Evolutionary conservation across 2,888 invertebrate species (phyloP), one percentile per base, ranked within the genome.

Genomic region (Strigamia transsilvanica): DNA sequence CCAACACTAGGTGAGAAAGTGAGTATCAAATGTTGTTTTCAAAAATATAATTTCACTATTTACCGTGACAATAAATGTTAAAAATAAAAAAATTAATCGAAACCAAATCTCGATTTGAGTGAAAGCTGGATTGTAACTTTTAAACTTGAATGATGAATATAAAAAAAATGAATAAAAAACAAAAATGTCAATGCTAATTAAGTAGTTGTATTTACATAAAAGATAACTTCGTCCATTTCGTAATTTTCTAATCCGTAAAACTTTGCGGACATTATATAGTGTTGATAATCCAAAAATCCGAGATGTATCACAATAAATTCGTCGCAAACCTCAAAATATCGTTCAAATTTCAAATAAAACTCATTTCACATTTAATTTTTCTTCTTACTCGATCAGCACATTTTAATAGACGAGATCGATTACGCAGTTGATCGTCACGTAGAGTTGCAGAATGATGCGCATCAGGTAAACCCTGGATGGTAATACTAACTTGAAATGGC

Each of bases 81-180:
- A 91, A 66, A 97, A 89, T 80, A 98, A 90, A 88, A 98, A 98
- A 86, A 98, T 94, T 87, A 98, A 94, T 85, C 98, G 91, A 88
- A 98, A 97, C 96, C 98, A 98, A 84, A 98, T 96, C 90, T 98
- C 98, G 87, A 98, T 93, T 90, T 97, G 96, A 41, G 98, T 98
- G 87, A 98, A 99, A 12, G 94, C 94, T 79, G 97, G 95, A 89
- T 97, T 98, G 89, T 97, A 98, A 3, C 94, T 96, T 89, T 97
- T 97, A 87, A 97, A 97, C 98, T 98, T 91, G 83, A 92, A 92
- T 81, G 85, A 83, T 85, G 84, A 84, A 84, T 81, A 82, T 80
- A 77, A 78, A 66, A 73, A 84, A 85, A 61, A 80, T 83, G 15
- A 38, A 46, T 46, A n/a, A 46, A 46, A n/a, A 4, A 21, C 7